phyloP scores from a whole-genome alignment of 1,140 invertebrate species.

The Galendromus occidentalis region DNA sequence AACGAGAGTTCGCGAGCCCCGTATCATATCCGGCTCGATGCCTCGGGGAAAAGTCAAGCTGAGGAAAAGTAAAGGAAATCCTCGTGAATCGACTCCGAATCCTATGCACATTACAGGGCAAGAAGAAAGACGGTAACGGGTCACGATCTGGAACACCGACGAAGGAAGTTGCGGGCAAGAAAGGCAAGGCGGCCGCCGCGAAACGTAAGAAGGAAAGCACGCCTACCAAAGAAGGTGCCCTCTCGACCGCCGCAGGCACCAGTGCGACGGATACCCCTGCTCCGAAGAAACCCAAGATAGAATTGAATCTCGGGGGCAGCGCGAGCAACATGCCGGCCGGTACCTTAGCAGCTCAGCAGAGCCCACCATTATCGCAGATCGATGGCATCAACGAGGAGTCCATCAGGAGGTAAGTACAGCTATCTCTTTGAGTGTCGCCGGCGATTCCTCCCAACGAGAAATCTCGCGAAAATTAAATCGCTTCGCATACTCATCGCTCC shows the following conservation, averaged over 20 bases:
- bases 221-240: slow-evolving; percentile 5
- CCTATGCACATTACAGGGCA: slow-evolving; percentile 17
- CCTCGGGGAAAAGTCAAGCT: slow-evolving; percentile 24
- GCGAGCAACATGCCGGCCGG: neutral
- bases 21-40: too few species aligned
- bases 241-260: neutral
- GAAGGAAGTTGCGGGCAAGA: neutral
- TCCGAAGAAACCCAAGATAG: slow-evolving; percentile 17
- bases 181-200: neutral
- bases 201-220: slow-evolving; percentile 29
- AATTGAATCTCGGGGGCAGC: slow-evolving; percentile 11
- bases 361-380: slow-evolving; percentile 18
- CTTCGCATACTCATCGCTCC: too few species aligned
- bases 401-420: slow-evolving; percentile 47
- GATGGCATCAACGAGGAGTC: slow-evolving; percentile 83
- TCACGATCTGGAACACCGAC: neutral
- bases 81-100: neutral
- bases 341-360: neutral
- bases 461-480: too few species aligned
- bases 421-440: too few species aligned
- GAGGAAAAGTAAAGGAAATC: neutral
- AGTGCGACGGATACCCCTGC: neutral
- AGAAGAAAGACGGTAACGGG: slow-evolving; percentile 13
- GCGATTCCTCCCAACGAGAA: too few species aligned
- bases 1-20: neutral